Base-by-base conservation (phyloP, 2,888 invertebrate species). In the Lacanobia oleracea region DNA sequence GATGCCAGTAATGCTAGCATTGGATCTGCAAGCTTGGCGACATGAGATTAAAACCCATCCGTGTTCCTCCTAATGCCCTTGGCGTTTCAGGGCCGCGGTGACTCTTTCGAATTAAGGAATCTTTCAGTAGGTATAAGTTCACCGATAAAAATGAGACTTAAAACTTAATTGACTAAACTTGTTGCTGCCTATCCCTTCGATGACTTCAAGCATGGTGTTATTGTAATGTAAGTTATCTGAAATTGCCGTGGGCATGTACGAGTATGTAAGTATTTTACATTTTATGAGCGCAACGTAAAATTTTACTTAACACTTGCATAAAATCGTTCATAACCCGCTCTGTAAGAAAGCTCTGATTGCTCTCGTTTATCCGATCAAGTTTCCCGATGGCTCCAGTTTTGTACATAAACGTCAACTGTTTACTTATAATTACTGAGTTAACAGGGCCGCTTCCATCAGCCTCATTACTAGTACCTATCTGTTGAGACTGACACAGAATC, bases 401-500 rank as follows among this genome's bases (percentile, higher is more conserved):
- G 27, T 75, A 48, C 59, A 60, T 56, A 68, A 45, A 45, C 50
- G 61, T 48, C 27, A 33, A 53, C 50, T 23, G 18, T 65, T 53
- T 68, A 74, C 21, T 53, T 62, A 18, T 72, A 66, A 72, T 72
- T 66, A 63, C 56, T n/a, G 37, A 59, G 4, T 23, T 53, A 54
- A 21, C 27, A 23, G 56, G 43, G 21, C 64, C 12, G 51, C 27
- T 18, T 48, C 67, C 16, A 53, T 63, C 37, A 65, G 60, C 45
- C 43, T 48, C 67, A 50, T 60, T 66, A 40, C 43, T n/a, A n/a
- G n/a, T n/a, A 64, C 48, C 27, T 66, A 18, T 62, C 62, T 62
- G 56, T 63, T 43, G 43, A 43, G 43, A 43, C 43, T 79, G 70
- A 68, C 75, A 77, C 53, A 54, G 59, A 62, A 67, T 43, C 37